phyloP scores from a whole-genome alignment of 2,797 vertebrate genomes.

The Allobates femoralis region DNA sequence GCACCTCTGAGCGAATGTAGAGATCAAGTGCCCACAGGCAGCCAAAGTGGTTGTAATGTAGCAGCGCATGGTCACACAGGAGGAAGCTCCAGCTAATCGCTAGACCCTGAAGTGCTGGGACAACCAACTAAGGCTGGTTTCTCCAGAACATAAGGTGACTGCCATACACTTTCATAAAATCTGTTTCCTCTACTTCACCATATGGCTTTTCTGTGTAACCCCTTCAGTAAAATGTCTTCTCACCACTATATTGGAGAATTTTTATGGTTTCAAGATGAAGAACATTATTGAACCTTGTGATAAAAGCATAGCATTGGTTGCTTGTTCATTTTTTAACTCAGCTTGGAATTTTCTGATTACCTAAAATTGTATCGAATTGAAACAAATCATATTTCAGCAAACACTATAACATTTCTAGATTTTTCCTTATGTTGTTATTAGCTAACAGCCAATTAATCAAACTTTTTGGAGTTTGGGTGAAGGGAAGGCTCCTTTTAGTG shows the following conservation, averaged over 20 bases:
- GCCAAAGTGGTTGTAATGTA: constrained; percentile 16
- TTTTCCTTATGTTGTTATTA: neutral
- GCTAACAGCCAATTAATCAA: neutral
- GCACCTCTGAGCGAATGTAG: constrained; percentile 34
- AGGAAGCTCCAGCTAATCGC: neutral
- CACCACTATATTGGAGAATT: neutral
- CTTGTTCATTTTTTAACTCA: neutral
- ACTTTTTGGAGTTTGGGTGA: neutral
- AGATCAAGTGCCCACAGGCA: constrained; percentile 46
- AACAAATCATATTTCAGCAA: neutral
- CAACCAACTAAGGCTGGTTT: constrained; percentile 51
- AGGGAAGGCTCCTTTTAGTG: neutral
- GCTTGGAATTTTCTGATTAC: neutral
- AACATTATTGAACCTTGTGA: neutral
- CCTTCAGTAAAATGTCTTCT: constrained; percentile 13
- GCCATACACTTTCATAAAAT: constrained; percentile 34
- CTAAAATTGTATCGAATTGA: neutral
- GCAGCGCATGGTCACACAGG: constrained; percentile 18
- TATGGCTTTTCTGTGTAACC: constrained; percentile 43
- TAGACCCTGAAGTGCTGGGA: constrained; percentile 43
- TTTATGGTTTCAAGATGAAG: neutral
- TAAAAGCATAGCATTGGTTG: neutral
- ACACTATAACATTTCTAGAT: neutral
- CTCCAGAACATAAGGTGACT: constrained; percentile 52
- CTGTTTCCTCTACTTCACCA: constrained; percentile 40